Base-by-base conservation (phyloP, 92 coral and sea anemone genomes). In the Actinostola sp. region DNA sequence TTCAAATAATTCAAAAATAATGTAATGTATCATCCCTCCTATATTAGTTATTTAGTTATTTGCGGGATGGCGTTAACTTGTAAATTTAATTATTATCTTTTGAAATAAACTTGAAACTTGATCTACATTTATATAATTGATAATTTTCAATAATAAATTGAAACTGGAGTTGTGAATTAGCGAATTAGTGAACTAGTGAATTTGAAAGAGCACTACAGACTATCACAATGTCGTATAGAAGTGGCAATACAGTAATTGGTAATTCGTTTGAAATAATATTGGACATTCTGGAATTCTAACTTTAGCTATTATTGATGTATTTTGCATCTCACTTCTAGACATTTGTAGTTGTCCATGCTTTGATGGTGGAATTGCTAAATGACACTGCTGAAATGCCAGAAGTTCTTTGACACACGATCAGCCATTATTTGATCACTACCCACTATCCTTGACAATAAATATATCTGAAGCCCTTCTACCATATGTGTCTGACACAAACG, bases 301-400 rank as follows among this genome's bases (percentile, higher is more conserved):
- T 25, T 77, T 77, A 0, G 76, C 83, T 25, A 77, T 77, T 33
- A 59, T 67, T 21, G 84, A 78, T 44, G 76, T 78, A 30, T 55
- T 24, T 30, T 53, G 15, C 8, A 78, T 76, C 43, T 78, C 83
- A 10, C 5, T 61, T 33, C 48, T 41, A 68, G 54, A 53, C 84
- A 78, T 78, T 44, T 78, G 84, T 70, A 78, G 52, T 45, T 67
- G 57, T 8, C 77, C 84, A 19, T 66, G 57, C 13, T 56, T 66
- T 41, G 67, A 54, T 29, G 82, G 68, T 27, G 82, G 76, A 31
- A 78, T 57, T 42, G 76, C 69, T 24, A 78, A 74, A n/a, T n/a
- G n/a, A n/a, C 42, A 36, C 11, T 36, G 42, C 42, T 36, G 42
- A 11, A 36, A 36, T 36, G 42, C 42, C 42, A 36, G 42, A 36